A percentile compares a stretch with the other conserved stretches of the same genome.
Evolutionary conservation across 1,140 invertebrate species (phyloP).

Genomic region (Megathymus violae): DNA sequence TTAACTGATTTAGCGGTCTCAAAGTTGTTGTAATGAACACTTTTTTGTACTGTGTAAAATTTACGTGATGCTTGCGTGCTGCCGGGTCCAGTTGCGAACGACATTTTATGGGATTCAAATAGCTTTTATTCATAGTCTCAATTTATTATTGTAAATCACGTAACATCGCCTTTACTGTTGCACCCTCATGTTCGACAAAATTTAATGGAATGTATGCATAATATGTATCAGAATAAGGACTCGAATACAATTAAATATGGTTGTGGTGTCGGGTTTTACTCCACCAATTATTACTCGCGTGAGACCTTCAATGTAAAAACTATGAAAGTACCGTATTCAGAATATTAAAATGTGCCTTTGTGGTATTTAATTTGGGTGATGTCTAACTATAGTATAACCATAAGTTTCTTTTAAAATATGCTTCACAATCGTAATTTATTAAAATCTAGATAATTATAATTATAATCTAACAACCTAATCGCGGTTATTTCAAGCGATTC

Average conservation of each 20-base stretch:
- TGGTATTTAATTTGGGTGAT: no score
- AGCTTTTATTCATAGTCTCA: conserved; percentile 20
- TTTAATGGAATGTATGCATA: neutral
- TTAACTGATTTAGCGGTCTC: conserved; percentile 15
- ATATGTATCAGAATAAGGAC: neutral
- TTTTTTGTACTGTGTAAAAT: conserved; percentile 20
- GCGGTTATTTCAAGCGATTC: no score
- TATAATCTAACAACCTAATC: no score
- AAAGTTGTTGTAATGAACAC: conserved; percentile 7
- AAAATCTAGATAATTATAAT: no score
- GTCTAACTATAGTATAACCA: no score
- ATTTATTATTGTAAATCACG: conserved; percentile 39
- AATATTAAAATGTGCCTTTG: no score
- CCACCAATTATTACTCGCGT: conserved; percentile 38
- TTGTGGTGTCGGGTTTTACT: no score
- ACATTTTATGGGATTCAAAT: conserved; percentile 40
- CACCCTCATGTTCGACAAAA: neutral
- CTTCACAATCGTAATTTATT: no score
- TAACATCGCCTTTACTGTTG: neutral
- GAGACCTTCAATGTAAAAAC: conserved; percentile 19
- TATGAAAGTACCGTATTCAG: conserved; percentile 13
- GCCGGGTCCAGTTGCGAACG: conserved; percentile 33
- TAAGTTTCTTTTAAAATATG: no score
- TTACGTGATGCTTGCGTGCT: conserved; percentile 16
- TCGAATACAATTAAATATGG: neutral